Evolutionary conservation across 2,797 vertebrate genomes (phyloP).

Genomic region (Ambastaia sidthimunki): DNA sequence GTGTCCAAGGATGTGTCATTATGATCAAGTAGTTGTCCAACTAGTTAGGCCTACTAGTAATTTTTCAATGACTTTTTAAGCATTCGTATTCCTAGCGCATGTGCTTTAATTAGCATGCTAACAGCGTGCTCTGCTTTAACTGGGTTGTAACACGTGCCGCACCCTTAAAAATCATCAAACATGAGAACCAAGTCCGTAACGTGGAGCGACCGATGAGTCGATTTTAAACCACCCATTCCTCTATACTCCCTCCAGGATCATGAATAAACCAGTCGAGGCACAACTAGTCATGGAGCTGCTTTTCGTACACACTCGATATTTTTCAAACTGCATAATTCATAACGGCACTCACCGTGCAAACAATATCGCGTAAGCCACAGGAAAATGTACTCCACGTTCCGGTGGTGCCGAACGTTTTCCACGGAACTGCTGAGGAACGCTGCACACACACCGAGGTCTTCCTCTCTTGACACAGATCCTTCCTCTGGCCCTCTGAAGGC

Average conservation of each 20-base stretch:
- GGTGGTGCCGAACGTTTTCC: slow-evolving; percentile 36
- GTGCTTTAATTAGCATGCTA: too few species aligned
- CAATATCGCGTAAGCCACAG: slow-evolving; percentile 39
- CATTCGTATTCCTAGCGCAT: too few species aligned
- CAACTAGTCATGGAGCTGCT: slow-evolving; percentile 51
- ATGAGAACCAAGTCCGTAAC: slow-evolving; percentile 19
- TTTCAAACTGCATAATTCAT: slow-evolving; percentile 57
- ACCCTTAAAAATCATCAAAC: slow-evolving; percentile 15
- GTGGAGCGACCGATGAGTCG: slow-evolving; percentile 23
- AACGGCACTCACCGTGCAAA: slow-evolving; percentile 44
- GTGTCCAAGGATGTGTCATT: background rate
- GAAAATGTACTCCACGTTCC: slow-evolving; percentile 44
- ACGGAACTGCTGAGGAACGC: slow-evolving; percentile 17
- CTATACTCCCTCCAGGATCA: slow-evolving; percentile 37
- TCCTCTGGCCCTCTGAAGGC: slow-evolving; percentile 63
- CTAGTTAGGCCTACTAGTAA: too few species aligned
- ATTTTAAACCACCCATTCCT: slow-evolving; percentile 31
- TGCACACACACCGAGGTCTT: slow-evolving; percentile 14
- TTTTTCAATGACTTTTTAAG: too few species aligned
- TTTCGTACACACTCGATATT: slow-evolving; percentile 47
- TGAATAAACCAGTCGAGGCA: slow-evolving; percentile 48
- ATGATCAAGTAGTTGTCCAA: too few species aligned
- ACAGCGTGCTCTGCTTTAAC: too few species aligned
- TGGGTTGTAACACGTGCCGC: slow-evolving; percentile 14
- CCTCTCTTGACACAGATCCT: slow-evolving; percentile 37